Percentiles rank a stretch among this genome's conserved stretches.
phyloP scores from a whole-genome alignment of 2,113 vertebrate genomes.

The Saimiri boliviensis region DNA sequence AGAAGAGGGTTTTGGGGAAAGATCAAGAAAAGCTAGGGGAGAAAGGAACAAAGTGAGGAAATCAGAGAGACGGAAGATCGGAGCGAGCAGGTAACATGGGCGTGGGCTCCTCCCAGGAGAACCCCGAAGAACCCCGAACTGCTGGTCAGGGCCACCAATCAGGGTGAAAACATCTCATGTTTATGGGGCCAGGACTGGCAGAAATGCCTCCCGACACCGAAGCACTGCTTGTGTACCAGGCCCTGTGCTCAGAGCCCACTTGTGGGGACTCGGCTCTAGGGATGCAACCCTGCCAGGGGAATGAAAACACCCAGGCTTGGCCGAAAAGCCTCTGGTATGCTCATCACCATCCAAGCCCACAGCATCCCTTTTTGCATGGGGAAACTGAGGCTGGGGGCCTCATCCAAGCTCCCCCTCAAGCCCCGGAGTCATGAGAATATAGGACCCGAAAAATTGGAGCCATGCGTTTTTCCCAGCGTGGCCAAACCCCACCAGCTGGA shows the following conservation, averaged over 20 bases:
- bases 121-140: not conserved
- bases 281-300: not conserved
- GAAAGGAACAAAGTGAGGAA: not conserved
- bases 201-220: not conserved
- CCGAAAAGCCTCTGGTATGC: not conserved
- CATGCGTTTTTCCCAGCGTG: not conserved
- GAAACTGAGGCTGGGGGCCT: conserved; percentile 26
- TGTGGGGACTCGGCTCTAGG: not conserved
- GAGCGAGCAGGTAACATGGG: accelerated
- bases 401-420: not conserved
- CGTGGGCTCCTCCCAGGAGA: too few relatives aligned
- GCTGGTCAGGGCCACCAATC: not conserved
- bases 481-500: not conserved
- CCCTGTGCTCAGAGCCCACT: not conserved
- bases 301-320: not conserved
- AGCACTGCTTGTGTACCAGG: not conserved
- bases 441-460: not conserved
- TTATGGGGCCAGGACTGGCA: not conserved
- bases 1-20: not conserved
- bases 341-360: not conserved
- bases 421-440: not conserved
- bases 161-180: not conserved
- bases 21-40: not conserved
- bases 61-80: not conserved
- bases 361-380: not conserved